Evolutionary conservation across 1,140 invertebrate genomes (phyloP).

Genomic region (Drosophila rufa): DNA sequence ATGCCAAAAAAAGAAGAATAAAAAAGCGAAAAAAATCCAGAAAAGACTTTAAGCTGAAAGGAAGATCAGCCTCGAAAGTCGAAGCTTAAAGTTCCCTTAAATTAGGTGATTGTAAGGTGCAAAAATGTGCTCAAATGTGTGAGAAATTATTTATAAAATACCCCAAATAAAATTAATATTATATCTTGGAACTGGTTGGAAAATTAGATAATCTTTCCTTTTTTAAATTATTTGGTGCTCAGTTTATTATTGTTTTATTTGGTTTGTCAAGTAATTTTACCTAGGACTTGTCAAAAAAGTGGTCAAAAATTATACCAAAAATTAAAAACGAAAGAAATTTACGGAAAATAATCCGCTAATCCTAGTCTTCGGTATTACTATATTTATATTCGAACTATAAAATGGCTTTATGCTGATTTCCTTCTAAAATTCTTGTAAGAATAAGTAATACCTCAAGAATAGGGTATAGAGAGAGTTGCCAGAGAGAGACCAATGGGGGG

Average conservation of each 20-base stretch:
- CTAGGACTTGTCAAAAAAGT: no score
- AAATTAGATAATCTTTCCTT: neutral
- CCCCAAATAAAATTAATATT: neutral
- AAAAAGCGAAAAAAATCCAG: constrained; percentile 38
- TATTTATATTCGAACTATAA: no score
- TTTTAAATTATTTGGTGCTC: neutral
- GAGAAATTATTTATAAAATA: neutral
- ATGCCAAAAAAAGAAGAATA: constrained; percentile 75
- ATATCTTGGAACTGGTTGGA: no score
- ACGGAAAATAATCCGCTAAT: neutral
- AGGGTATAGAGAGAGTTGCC: constrained; percentile 27
- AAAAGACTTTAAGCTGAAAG: constrained; percentile 30
- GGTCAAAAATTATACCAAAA: no score
- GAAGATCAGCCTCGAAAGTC: neutral
- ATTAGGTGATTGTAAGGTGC: neutral
- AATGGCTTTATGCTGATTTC: no score
- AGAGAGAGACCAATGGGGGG: constrained; percentile 14
- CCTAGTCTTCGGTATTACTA: no score
- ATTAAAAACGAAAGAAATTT: neutral
- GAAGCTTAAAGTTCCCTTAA: constrained; percentile 8
- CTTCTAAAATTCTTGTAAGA: neutral
- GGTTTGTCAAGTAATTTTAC: neutral
- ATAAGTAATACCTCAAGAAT: neutral
- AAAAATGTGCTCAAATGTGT: no score
- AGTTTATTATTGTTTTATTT: neutral